Evolutionary conservation across 2,113 vertebrate species (phyloP).

Genomic region (Brachyhypopomus occidentalis): DNA sequence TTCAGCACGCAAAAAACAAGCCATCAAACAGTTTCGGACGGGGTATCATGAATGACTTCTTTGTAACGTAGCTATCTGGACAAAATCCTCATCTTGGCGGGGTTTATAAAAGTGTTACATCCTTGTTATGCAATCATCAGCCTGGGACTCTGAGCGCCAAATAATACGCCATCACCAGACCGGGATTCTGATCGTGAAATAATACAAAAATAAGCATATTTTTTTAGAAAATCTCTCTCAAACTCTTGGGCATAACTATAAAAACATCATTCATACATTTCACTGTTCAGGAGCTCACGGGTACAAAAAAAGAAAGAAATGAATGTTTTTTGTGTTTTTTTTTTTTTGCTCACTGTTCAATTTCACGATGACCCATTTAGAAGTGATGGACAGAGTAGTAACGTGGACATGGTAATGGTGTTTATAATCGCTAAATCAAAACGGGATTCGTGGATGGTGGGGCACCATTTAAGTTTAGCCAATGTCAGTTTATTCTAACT

Average conservation of each 20-base stretch:
- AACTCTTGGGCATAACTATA: not conserved
- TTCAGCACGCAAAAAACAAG: not conserved
- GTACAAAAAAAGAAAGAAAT: not conserved
- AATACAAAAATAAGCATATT: no score
- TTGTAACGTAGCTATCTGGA: constrained; percentile 31
- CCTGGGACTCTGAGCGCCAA: not conserved
- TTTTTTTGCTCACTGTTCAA: not conserved
- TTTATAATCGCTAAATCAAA: not conserved
- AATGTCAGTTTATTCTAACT: not conserved
- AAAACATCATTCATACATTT: not conserved
- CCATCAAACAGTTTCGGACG: no score
- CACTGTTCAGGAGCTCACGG: not conserved
- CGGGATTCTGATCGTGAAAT: not conserved
- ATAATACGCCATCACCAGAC: not conserved
- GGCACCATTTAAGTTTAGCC: constrained; percentile 34
- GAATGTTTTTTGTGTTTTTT: no score
- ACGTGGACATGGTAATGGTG: not conserved
- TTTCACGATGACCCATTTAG: not conserved
- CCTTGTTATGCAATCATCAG: constrained; percentile 38
- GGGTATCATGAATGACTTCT: constrained; percentile 43
- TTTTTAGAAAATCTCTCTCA: not conserved
- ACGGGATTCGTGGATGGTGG: not conserved
- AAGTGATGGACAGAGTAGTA: not conserved
- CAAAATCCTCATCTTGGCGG: constrained; percentile 29
- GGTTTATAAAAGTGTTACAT: constrained; percentile 33